Conservation (phyloP, 2,113 vertebrate species). For the Helogale parvula region DNA sequence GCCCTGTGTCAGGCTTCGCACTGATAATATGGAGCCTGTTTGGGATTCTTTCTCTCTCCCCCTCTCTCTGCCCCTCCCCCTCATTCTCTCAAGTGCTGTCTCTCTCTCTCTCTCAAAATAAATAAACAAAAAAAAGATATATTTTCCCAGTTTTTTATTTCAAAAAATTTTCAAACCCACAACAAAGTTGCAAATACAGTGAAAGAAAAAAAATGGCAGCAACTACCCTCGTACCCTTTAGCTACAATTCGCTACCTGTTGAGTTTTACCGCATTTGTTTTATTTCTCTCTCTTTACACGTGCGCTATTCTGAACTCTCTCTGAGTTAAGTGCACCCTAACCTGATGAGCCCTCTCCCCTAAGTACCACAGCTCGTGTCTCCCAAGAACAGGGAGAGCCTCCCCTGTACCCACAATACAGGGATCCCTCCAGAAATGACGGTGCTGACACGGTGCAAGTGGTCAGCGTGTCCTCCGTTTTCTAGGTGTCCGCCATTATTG, state of each 20-base stretch:
- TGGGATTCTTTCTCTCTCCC: too few species aligned
- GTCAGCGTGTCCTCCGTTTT: accelerated
- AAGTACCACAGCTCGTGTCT: accelerated
- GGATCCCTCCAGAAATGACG: background rate
- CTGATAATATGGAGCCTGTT: too few species aligned
- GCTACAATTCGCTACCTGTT: background rate
- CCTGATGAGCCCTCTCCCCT: background rate
- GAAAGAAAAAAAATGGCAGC: background rate
- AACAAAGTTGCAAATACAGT: background rate
- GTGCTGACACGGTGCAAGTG: too few species aligned
- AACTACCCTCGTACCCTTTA: background rate
- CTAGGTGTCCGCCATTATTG: background rate
- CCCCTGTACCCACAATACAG: background rate
- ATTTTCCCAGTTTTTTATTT: background rate
- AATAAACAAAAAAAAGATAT: too few species aligned
- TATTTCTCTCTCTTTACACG: background rate
- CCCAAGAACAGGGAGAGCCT: background rate
- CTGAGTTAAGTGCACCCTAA: background rate
- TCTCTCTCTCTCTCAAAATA: too few species aligned
- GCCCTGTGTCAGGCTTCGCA: too few species aligned
- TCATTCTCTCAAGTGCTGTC: too few species aligned
- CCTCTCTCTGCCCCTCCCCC: too few species aligned
- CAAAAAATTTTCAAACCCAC: background rate
- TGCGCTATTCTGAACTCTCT: background rate
- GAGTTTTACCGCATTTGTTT: background rate